Conservation (phyloP, 2,797 vertebrate genomes). For the Rhinoraja longicauda region DNA sequence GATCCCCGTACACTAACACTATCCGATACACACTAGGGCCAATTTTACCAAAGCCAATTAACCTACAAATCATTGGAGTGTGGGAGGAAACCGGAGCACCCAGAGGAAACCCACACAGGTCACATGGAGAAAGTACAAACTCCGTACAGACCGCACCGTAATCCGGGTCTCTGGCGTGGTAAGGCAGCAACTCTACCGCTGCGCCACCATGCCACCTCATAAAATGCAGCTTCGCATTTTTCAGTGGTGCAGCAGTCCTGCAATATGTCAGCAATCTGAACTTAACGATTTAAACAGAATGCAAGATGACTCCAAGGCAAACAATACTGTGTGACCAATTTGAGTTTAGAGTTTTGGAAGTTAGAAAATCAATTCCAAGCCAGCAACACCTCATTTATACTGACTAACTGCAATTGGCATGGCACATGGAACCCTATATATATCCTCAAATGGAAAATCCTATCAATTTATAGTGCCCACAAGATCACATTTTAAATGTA, state of each 20-base stretch:
- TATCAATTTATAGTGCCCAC: neutral
- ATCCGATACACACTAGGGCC: no score
- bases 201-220: neutral
- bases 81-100: no score
- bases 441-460: neutral
- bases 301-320: neutral
- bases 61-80: no score
- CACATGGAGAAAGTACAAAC: no score
- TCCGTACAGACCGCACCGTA: no score
- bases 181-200: no score
- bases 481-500: neutral
- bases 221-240: neutral
- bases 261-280: neutral
- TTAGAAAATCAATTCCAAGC: neutral
- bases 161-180: no score
- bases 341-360: neutral
- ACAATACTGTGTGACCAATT: neutral
- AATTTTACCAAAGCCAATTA: no score
- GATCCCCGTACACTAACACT: no score
- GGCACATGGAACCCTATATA: neutral
- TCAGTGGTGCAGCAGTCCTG: neutral
- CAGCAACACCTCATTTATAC: conserved; percentile 26
- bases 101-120: no score
- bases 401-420: neutral
- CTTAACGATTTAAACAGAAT: neutral